A percentile compares a stretch with the other conserved stretches of the same genome.
Evolutionary conservation across 1,140 invertebrate species (phyloP).

Genomic region (Mycetomoellerius zeteki): DNA sequence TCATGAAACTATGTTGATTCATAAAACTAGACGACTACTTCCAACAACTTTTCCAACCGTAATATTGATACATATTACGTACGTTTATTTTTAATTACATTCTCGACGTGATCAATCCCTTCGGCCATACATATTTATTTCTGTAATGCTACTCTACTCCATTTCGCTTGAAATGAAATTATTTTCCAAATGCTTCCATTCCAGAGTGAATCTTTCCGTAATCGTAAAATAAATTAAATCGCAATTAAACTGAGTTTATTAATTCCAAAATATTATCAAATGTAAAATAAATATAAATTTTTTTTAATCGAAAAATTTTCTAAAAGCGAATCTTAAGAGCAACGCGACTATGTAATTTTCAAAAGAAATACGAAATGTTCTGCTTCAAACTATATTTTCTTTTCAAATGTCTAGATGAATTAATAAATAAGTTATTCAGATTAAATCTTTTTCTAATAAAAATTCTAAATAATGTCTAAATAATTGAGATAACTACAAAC

Average conservation of each 20-base stretch:
- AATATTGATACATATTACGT: not conserved
- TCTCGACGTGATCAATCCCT: not conserved
- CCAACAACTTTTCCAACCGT: not conserved
- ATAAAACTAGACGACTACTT: constrained; percentile 26
- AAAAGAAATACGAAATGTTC: not conserved
- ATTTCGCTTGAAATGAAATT: not conserved
- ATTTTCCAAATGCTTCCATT: not conserved
- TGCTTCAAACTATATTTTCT: not conserved
- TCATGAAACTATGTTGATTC: constrained; percentile 36
- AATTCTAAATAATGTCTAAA: not conserved
- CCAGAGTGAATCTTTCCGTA: not conserved
- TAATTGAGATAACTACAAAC: not conserved
- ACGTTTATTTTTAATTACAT: constrained; percentile 26
- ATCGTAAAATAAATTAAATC: not conserved
- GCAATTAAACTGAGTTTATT: not conserved
- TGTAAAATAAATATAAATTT: not conserved
- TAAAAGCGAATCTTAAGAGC: not conserved
- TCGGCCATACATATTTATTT: not conserved
- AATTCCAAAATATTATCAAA: not conserved
- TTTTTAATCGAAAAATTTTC: not conserved
- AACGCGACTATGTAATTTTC: not conserved
- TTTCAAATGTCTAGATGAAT: not conserved
- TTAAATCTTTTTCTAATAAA: not conserved
- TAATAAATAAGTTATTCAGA: not conserved
- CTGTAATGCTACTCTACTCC: not conserved